Conservation (phyloP, 2,113 vertebrate genomes). For the Tamias sibiricus region DNA sequence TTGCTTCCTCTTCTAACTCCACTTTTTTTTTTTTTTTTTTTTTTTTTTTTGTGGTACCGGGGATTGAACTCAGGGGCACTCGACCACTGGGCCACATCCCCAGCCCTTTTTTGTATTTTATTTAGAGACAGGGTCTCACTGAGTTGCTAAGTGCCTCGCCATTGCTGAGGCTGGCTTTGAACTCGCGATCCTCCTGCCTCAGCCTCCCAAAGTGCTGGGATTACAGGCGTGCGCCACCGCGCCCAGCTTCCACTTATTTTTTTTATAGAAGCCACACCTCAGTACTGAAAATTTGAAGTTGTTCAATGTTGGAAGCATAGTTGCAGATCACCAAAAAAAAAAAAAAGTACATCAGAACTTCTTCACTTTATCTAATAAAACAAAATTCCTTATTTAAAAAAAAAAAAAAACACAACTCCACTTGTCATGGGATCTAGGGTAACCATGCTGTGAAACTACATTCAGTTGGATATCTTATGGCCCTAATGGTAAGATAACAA, state of each 20-base stretch:
- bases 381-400: slow-evolving; percentile 26
- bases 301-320: not conserved
- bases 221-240: too few species aligned
- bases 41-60: too few species aligned
- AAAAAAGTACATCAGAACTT: not conserved
- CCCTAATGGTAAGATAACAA: slow-evolving; percentile 12
- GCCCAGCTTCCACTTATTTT: too few species aligned
- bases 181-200: too few species aligned
- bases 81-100: too few species aligned
- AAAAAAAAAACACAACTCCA: not conserved
- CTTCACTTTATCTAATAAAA: slow-evolving; percentile 13
- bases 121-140: too few species aligned
- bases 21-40: slow-evolving; percentile 22
- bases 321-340: not conserved
- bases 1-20: not conserved
- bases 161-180: too few species aligned
- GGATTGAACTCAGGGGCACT: too few species aligned
- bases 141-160: too few species aligned
- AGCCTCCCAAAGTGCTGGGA: too few species aligned
- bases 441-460: not conserved
- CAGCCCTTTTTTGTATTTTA: too few species aligned
- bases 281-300: not conserved
- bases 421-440: not conserved
- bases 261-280: not conserved
- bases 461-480: not conserved